Conservation (phyloP, 2,113 vertebrate species). For the Hyaena hyaena region DNA sequence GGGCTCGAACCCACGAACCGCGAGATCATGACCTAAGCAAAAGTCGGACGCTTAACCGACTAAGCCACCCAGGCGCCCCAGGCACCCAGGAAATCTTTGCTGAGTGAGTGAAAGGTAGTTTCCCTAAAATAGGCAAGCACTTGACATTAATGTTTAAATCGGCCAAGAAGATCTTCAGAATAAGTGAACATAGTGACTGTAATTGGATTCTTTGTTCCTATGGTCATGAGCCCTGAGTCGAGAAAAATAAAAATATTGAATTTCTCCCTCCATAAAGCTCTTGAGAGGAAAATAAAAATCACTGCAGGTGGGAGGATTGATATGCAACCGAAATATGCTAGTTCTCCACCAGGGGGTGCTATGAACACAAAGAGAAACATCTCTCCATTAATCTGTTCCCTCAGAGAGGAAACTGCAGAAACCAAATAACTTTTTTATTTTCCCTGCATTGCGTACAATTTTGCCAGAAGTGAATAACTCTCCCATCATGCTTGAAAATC, state of each 20-base stretch:
- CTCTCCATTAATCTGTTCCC: not conserved
- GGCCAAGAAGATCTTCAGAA: not conserved
- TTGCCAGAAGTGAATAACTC: constrained; percentile 21
- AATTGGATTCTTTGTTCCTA: constrained; percentile 15
- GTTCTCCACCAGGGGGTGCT: constrained; percentile 67
- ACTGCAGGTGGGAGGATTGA: not conserved
- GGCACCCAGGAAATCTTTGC: not conserved
- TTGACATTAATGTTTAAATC: constrained; percentile 54
- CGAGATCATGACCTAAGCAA: no score
- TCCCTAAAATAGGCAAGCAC: not conserved
- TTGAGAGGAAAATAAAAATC: constrained; percentile 29
- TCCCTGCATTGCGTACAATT: constrained; percentile 44
- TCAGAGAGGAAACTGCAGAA: constrained; percentile 45
- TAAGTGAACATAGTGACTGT: not conserved
- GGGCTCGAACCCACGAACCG: no score
- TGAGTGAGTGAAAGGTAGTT: not conserved
- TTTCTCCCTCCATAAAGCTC: constrained; percentile 39
- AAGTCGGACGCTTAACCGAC: no score
- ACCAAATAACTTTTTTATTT: constrained; percentile 36
- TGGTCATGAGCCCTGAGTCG: not conserved
- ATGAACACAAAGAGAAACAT: constrained; percentile 57
- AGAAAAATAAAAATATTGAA: constrained; percentile 14
- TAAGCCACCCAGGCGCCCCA: no score
- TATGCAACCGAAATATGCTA: constrained; percentile 44
- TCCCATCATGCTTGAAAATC: not conserved